Evolutionary conservation across 2,113 vertebrate species (phyloP).

Genomic region (Ceuthmochares aereus): DNA sequence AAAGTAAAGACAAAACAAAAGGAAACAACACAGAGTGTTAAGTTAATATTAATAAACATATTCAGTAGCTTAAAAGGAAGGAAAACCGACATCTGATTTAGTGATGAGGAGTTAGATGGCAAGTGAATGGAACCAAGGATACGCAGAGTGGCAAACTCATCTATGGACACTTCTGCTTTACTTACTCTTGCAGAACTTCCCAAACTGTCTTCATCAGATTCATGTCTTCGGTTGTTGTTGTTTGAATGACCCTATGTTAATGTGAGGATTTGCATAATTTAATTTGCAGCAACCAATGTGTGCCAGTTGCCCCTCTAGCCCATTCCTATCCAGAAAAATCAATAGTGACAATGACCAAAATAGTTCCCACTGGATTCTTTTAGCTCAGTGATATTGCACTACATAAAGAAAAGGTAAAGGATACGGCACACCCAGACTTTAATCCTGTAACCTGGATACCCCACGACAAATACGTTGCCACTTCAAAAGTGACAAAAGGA

Average conservation of each 20-base stretch:
- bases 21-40: neutral
- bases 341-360: neutral
- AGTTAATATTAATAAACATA: neutral
- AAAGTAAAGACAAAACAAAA: conserved; percentile 17
- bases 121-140: neutral
- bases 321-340: neutral
- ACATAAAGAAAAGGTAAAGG: neutral
- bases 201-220: conserved; percentile 96
- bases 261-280: conserved; percentile 26
- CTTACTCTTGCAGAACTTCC: conserved; percentile 92
- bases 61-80: neutral
- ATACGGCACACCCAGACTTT: neutral
- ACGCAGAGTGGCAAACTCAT: neutral
- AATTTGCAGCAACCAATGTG: neutral
- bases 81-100: neutral
- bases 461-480: neutral
- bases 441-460: neutral
- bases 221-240: conserved; percentile 79
- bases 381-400: neutral
- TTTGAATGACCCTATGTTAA: conserved; percentile 81
- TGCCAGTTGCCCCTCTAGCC: neutral
- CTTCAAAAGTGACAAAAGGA: neutral
- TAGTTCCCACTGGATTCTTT: neutral
- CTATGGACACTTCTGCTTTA: neutral
- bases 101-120: neutral